Base-by-base conservation (phyloP, 2,888 invertebrate genomes). In the Mythimna pallens region DNA sequence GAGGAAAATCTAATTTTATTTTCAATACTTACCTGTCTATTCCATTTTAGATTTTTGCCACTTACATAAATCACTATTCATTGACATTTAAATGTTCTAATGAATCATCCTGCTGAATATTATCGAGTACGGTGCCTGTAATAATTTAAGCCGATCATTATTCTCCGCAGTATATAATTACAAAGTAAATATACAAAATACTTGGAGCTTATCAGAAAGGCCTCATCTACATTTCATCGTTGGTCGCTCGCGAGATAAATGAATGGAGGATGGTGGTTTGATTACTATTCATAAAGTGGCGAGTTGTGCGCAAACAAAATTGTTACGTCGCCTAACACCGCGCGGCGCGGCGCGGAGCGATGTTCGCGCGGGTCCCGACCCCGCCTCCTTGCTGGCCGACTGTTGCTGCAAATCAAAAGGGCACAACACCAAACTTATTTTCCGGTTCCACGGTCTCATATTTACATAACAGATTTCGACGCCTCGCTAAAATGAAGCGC, bases 221-320 rank as follows among this genome's bases (percentile, higher is more conserved):
- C 90, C 92, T 93, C 92, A 92, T 93, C 92, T 93, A 92, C 92
- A 94, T 94, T 93, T 93, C 91, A 92, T 89, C 92, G 92, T 88
- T 89, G 89, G 91, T 87, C 88, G 90, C 88, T 87, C 84, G 87
- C 81, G 87, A 91, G 89, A 91, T 92, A 92, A 93, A 93, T 93
- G 91, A 92, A 90, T 89, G 88, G 85, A 86, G 89, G 91, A 87
- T 87, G 88, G 89, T 85, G 89, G 90, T 92, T 91, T 93, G 92
- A 93, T 94, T 94, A 94, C 91, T 93, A 93, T 93, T 92, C 92
- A 93, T 93, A 92, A 94, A 93, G 92, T 91, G 91, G 89, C 83
- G 89, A 89, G 90, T 89, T 88, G 85, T 86, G 86, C 76, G 82
- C 87, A 89, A 89, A 90, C 91, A 90, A 92, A 92, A 90, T 89